These are phyloP conservation scores for Artemisiospiza belli DNA, from an alignment of 2,113 vertebrate species.

Conservation along the genomic window DNA sequence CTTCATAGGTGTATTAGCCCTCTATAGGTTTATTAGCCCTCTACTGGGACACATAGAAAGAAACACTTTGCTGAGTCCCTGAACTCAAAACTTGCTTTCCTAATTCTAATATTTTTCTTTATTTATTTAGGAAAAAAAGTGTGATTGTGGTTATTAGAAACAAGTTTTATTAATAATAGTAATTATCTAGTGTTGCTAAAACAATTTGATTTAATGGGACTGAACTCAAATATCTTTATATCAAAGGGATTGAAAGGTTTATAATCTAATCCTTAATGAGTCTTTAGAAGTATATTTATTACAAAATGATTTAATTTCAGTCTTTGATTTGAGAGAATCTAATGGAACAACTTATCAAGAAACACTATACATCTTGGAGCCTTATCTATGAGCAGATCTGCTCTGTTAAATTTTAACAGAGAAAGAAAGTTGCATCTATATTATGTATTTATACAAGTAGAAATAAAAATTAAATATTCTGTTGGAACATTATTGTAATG, in stretches of 20 bases:
- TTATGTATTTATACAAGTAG: background rate
- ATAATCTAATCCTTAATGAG: background rate
- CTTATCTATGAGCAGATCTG: background rate
- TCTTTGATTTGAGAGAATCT: background rate
- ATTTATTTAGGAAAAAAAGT: background rate
- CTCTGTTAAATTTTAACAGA: background rate
- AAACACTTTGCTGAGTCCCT: background rate
- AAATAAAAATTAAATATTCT: background rate
- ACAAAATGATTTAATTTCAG: background rate
- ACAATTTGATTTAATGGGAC: background rate
- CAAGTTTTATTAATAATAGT: background rate
- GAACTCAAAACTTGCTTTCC: background rate
- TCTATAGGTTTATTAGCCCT: background rate
- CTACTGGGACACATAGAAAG: background rate
- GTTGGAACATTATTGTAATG: background rate
- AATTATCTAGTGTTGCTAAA: background rate
- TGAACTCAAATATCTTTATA: background rate
- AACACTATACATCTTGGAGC: background rate
- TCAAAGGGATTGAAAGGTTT: background rate
- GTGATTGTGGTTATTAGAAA: background rate
- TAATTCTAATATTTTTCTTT: background rate
- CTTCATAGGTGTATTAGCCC: background rate
- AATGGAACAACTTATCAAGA: background rate
- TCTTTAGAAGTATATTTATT: constrained; percentile 4
- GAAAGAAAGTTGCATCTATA: background rate